A percentile compares a stretch with the other conserved stretches of the same genome.
Conservation (phyloP, 2,113 vertebrate genomes). For the Trogon melanurus region DNA sequence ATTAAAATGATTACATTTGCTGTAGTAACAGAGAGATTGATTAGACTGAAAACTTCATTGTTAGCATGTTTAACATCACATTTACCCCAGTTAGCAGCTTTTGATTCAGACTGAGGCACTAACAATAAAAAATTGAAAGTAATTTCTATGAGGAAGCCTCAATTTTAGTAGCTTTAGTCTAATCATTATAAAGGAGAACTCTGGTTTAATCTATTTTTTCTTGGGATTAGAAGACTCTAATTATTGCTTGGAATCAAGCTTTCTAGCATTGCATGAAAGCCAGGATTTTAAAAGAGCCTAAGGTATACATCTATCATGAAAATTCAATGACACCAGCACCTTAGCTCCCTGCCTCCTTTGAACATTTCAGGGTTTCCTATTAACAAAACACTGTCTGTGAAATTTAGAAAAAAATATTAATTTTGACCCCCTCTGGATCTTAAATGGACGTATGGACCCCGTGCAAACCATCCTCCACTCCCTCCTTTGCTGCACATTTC, state of each 20-base stretch:
- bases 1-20: constrained; percentile 64
- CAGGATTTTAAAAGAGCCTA: constrained; percentile 41
- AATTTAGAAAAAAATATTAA: constrained; percentile 8
- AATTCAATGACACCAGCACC: constrained; percentile 21
- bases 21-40: constrained; percentile 66
- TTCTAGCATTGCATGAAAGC: constrained; percentile 50
- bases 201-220: not conserved
- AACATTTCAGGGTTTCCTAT: not conserved
- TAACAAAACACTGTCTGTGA: not conserved
- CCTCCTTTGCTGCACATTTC: not conserved
- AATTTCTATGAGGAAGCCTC: not conserved
- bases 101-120: not conserved
- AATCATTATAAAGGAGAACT: not conserved
- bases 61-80: constrained; percentile 50
- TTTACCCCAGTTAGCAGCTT: constrained; percentile 60
- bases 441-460: not conserved
- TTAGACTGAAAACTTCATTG: constrained; percentile 62
- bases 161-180: not conserved
- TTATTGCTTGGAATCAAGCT: constrained; percentile 23
- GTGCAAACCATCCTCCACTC: not conserved
- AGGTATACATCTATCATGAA: constrained; percentile 24
- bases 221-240: constrained; percentile 24
- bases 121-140: not conserved
- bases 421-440: not conserved
- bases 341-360: constrained; percentile 19